phyloP scores from a whole-genome alignment of 2,888 invertebrate genomes.

The Malthinus flaveolus region DNA sequence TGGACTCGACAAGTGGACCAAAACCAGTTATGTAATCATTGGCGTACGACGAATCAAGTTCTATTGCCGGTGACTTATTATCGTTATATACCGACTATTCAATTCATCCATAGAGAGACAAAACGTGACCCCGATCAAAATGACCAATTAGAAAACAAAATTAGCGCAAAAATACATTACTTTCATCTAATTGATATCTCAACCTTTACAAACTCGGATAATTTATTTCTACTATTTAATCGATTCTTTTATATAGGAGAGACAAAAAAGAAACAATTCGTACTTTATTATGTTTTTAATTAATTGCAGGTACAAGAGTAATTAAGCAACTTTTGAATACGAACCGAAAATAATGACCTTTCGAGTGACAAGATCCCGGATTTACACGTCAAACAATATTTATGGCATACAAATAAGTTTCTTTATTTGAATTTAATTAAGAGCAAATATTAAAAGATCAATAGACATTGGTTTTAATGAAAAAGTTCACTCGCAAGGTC shows the following conservation, averaged over 20 bases:
- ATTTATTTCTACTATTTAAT: too few relatives aligned
- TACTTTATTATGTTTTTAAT: neutral
- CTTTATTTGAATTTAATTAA: slow-evolving; percentile 2
- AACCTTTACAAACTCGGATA: too few relatives aligned
- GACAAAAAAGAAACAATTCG: too few relatives aligned
- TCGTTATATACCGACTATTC: slow-evolving; percentile 6
- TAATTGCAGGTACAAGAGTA: neutral
- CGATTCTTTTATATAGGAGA: too few relatives aligned
- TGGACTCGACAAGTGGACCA: slow-evolving; percentile 28
- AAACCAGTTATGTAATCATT: slow-evolving; percentile 24
- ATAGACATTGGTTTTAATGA: neutral
- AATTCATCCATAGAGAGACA: slow-evolving; percentile 8
- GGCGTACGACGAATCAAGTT: slow-evolving; percentile 19
- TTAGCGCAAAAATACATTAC: neutral
- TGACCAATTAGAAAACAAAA: slow-evolving; percentile 7
- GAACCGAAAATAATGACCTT: neutral
- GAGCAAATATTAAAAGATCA: neutral
- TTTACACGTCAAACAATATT: neutral
- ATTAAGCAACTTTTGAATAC: neutral
- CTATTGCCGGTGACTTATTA: slow-evolving; percentile 15
- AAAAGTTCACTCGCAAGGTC: neutral
- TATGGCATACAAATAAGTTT: neutral
- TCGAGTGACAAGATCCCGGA: neutral
- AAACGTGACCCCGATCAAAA: slow-evolving; percentile 9
- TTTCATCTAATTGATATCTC: too few relatives aligned